Conservation (phyloP, 2,113 vertebrate genomes). For the Scopus umbretta region DNA sequence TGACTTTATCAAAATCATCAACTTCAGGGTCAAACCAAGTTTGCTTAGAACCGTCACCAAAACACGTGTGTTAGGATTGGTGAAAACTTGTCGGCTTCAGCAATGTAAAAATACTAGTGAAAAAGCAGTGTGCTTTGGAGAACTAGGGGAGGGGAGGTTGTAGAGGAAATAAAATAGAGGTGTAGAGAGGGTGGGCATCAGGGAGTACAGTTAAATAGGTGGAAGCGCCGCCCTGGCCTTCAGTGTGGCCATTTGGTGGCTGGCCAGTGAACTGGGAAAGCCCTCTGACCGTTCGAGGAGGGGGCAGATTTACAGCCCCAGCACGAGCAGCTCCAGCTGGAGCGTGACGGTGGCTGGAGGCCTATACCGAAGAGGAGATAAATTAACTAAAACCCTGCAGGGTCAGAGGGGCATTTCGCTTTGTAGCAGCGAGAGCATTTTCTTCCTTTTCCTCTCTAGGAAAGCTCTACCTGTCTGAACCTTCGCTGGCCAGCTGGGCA, state of each 20-base stretch:
- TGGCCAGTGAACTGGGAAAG: not conserved
- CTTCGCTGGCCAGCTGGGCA: not conserved
- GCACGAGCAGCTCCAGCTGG: not conserved
- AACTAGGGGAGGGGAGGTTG: not conserved
- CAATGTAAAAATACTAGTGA: not conserved
- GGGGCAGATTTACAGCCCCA: not conserved
- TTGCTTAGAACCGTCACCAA: not conserved
- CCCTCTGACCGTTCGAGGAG: not conserved
- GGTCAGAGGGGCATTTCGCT: not conserved
- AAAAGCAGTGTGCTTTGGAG: not conserved
- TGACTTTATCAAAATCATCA: not conserved
- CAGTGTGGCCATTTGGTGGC: not conserved
- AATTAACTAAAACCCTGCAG: not conserved
- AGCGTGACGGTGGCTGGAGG: not conserved
- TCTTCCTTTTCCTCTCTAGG: not conserved
- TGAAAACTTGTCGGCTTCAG: not conserved
- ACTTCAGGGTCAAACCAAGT: not conserved
- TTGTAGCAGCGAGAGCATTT: not conserved
- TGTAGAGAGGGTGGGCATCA: rapidly evolving
- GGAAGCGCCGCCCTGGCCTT: not conserved
- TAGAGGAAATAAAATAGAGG: not conserved
- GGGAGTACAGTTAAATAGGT: no score
- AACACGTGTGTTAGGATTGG: rapidly evolving
- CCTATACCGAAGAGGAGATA: not conserved
- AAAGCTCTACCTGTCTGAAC: not conserved